Conservation (phyloP, 2,113 vertebrate species). For the Parus major region DNA sequence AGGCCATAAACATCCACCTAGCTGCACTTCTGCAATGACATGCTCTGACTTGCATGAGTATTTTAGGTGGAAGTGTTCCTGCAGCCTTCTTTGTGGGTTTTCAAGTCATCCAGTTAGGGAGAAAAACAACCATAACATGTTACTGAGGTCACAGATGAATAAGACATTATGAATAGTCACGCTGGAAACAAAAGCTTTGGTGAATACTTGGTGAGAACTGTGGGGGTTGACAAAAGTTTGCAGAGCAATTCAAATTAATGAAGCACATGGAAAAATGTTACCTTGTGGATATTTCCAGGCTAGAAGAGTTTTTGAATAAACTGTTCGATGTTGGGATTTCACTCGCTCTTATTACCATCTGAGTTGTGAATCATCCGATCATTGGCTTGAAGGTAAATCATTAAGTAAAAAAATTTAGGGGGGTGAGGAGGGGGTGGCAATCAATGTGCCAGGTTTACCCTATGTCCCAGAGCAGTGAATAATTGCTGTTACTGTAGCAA, state of each 20-base stretch:
- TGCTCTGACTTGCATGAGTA: background rate
- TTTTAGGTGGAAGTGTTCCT: constrained; percentile 35
- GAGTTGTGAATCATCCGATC: background rate
- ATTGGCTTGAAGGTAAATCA: background rate
- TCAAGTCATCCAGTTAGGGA: constrained; percentile 33
- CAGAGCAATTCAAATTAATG: background rate
- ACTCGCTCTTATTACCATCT: background rate
- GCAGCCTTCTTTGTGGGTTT: constrained; percentile 49
- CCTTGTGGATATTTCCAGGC: background rate
- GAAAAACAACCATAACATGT: constrained; percentile 44
- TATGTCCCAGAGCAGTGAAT: background rate
- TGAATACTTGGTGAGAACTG: constrained; percentile 46
- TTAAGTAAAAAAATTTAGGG: background rate
- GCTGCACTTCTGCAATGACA: constrained; percentile 1
- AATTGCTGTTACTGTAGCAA: constrained; percentile 27
- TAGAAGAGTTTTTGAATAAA: background rate
- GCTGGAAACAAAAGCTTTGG: constrained; percentile 45
- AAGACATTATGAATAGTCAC: constrained; percentile 51
- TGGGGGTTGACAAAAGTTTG: constrained; percentile 42
- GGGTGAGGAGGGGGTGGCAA: background rate
- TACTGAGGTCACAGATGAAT: constrained; percentile 57
- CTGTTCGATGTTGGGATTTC: background rate
- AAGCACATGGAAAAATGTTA: constrained; percentile 20
- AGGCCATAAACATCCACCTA: constrained; percentile 31
- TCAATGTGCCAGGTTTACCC: background rate